phyloP scores from a whole-genome alignment of 2,797 vertebrate genomes.

The Leptoclinus maculatus region DNA sequence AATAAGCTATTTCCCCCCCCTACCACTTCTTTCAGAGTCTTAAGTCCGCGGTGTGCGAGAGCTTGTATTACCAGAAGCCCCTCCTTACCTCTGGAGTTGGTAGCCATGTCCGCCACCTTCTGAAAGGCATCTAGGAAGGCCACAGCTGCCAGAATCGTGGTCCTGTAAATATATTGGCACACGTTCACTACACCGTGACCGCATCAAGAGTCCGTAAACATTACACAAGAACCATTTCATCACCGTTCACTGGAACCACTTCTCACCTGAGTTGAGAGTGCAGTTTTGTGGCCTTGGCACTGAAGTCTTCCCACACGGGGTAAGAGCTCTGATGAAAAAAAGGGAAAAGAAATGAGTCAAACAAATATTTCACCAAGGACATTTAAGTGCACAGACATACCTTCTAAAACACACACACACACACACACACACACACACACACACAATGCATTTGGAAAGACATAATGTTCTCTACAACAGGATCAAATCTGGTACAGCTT shows the following conservation, averaged over 20 bases:
- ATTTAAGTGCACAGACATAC: not conserved
- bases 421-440: conserved; percentile 39
- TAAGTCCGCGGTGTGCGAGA: not conserved
- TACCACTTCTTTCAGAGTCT: not conserved
- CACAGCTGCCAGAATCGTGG: conserved; percentile 93
- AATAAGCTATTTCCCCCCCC: conserved; percentile 61
- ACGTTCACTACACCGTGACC: conserved; percentile 21
- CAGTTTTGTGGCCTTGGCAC: conserved; percentile 96
- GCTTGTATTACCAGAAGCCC: not conserved
- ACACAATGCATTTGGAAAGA: conserved; percentile 5
- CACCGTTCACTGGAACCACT: not conserved
- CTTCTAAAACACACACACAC: conserved; percentile 21
- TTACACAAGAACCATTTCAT: not conserved
- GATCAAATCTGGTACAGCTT: not conserved
- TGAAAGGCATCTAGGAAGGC: conserved; percentile 99
- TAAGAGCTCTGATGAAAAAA: conserved; percentile 81
- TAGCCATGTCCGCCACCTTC: conserved; percentile 98
- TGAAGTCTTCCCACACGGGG: conserved; percentile 87
- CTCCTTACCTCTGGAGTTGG: conserved; percentile 93
- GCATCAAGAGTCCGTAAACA: conserved; percentile 35
- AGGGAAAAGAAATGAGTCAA: conserved; percentile 26
- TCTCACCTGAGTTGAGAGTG: conserved; percentile 97
- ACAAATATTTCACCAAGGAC: conserved; percentile 35
- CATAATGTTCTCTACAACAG: conserved; percentile 13
- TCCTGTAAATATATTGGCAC: conserved; percentile 82